Base-by-base conservation (phyloP, 2,888 invertebrate genomes). In the Lepidocyrtinus sp. region DNA sequence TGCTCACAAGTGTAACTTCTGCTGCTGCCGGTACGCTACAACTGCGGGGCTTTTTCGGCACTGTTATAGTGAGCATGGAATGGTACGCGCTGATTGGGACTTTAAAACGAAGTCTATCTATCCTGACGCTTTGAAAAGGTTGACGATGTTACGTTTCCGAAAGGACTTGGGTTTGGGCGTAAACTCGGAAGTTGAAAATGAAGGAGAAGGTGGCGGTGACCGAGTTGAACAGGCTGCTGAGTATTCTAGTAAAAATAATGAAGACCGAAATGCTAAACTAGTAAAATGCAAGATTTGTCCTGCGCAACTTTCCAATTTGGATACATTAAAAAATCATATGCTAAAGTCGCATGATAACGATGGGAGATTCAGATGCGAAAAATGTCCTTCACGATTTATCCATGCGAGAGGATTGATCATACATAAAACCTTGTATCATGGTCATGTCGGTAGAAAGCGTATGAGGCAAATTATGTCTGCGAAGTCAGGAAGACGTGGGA, bases 81-180 rank as follows among this genome's bases (percentile, higher is more conserved):
- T 76, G 70, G 1, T 15, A 7, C 24, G 69, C 9, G 64, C 27
- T 2, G 75, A 76, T 1, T 76, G 75, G 75, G 50, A 76, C 19
- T 69, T 63, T 55, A 36, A 15, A 9, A 21, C 24, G 1, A 76
- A 63, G 21, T 22, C 21, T 9, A 15, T 76, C 0, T 7, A 50
- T n/a, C 75, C 63, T 1, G 75, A 45, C 24, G 68, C 68, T 21
- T 12, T 2, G 2, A 55, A 24, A 62, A 12, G 62, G 12, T 24
- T 75, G 9, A 12, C 3, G 9, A 62, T 22, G 5, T n/a, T n/a
- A n/a, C n/a, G n/a, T n/a, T n/a, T n/a, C n/a, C n/a, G n/a, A n/a
- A n/a, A n/a, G n/a, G n/a, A n/a, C n/a, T n/a, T n/a, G n/a, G n/a
- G n/a, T n/a, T n/a, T n/a, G n/a, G n/a, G n/a, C n/a, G n/a, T n/a